phyloP scores from a whole-genome alignment of 2,888 invertebrate species.

The Actias luna region DNA sequence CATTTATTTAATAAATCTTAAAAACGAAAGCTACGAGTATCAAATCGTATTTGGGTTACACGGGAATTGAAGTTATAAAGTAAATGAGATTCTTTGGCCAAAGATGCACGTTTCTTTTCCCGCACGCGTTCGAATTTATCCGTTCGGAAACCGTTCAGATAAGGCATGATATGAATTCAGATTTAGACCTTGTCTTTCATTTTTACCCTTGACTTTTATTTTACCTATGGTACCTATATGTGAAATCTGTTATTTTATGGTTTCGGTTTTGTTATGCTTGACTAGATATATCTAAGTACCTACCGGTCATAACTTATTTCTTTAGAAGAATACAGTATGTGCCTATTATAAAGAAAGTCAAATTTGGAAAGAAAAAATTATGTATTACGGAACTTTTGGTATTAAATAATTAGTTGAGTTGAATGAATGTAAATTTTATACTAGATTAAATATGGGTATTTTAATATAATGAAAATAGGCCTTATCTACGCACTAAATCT shows the following conservation, averaged over 20 bases:
- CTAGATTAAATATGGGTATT: not conserved
- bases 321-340: too few species aligned
- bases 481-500: slow-evolving; percentile 32
- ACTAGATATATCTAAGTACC: slow-evolving; percentile 1
- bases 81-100: slow-evolving; percentile 55
- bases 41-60: slow-evolving; percentile 36
- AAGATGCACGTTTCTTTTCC: slow-evolving; percentile 50
- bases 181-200: slow-evolving; percentile 50
- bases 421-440: too few species aligned
- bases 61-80: slow-evolving; percentile 51
- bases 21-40: slow-evolving; percentile 37
- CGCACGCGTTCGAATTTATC: slow-evolving; percentile 47
- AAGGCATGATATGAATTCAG: slow-evolving; percentile 60
- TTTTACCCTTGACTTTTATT: slow-evolving; percentile 42
- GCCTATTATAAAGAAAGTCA: too few species aligned
- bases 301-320: too few species aligned
- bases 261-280: slow-evolving; percentile 7
- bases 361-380: too few species aligned
- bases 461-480: not conserved
- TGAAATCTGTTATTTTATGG: slow-evolving; percentile 22
- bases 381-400: too few species aligned
- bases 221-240: slow-evolving; percentile 32
- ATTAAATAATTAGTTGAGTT: too few species aligned
- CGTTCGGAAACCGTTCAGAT: slow-evolving; percentile 54
- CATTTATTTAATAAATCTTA: slow-evolving; percentile 42